Evolutionary conservation across 2,888 invertebrate species (phyloP).

Genomic region (Caradrina clavipalpis): DNA sequence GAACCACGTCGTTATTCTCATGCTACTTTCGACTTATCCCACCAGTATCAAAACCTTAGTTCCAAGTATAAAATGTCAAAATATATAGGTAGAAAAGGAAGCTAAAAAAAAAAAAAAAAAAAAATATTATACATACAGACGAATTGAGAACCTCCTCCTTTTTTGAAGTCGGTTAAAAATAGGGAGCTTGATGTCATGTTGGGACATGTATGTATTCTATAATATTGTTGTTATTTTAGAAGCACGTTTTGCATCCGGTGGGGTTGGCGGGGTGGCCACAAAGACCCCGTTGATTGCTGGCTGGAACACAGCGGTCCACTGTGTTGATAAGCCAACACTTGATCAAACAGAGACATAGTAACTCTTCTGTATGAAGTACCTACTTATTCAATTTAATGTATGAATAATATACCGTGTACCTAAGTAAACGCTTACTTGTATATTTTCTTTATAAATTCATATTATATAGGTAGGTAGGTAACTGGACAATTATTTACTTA

Average conservation of each 20-base stretch:
- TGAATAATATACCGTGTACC: not conserved
- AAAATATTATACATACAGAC: no score
- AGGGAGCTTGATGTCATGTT: constrained; percentile 52
- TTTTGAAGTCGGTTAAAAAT: no score
- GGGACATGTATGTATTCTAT: constrained; percentile 47
- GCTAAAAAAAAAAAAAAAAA: no score
- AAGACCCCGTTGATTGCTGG: constrained; percentile 76
- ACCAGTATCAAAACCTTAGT: no score
- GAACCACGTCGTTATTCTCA: not conserved
- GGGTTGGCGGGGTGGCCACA: constrained; percentile 76
- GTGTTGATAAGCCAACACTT: constrained; percentile 86
- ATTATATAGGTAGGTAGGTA: no score
- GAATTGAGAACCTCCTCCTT: no score
- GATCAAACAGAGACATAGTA: constrained; percentile 82
- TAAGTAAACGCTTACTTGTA: not conserved
- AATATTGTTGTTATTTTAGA: constrained; percentile 63
- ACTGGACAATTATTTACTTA: no score
- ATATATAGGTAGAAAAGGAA: not conserved
- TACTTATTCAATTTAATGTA: not conserved
- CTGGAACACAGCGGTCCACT: constrained; percentile 71
- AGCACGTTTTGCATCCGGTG: constrained; percentile 76
- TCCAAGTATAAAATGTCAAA: no score
- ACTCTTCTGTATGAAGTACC: constrained; percentile 50
- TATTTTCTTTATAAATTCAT: constrained; percentile 28
- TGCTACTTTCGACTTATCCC: not conserved